Evolutionary conservation across 92 coral and sea anemone genomes (phyloP).

Genomic region (Parazoanthus swiftii): DNA sequence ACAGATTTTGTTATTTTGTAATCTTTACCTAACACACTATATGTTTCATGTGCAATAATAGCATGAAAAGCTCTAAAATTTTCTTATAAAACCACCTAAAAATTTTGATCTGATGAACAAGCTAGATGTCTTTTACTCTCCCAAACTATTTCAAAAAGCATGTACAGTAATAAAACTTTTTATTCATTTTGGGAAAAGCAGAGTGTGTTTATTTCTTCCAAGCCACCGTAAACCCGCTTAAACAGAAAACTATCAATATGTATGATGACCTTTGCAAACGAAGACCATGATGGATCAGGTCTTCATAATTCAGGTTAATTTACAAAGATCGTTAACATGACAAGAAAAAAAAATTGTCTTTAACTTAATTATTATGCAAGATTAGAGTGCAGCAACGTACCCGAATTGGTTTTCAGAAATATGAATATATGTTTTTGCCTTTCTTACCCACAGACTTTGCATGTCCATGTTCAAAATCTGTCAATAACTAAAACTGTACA

Average conservation of each 20-base stretch:
- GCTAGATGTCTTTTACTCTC: too few relatives aligned
- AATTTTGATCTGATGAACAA: too few relatives aligned
- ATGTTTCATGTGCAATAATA: too few relatives aligned
- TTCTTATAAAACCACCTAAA: too few relatives aligned
- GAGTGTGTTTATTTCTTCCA: not conserved
- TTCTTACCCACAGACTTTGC: not conserved
- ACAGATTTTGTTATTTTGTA: too few relatives aligned
- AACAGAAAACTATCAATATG: not conserved
- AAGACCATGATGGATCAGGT: not conserved
- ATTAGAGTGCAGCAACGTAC: not conserved
- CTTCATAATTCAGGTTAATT: not conserved
- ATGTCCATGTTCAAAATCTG: constrained; percentile 6
- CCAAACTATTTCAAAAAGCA: too few relatives aligned
- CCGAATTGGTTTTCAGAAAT: too few relatives aligned
- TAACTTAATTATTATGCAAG: not conserved
- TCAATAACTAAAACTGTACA: not conserved
- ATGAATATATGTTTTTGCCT: not conserved
- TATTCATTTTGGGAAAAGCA: not conserved
- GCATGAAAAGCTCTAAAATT: too few relatives aligned
- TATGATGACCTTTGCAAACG: not conserved
- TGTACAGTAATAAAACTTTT: too few relatives aligned
- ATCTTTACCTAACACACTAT: too few relatives aligned
- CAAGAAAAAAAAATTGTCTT: not conserved
- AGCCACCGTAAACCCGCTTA: not conserved
- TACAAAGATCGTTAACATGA: not conserved